Base-by-base conservation (phyloP, 2,888 invertebrate genomes). In the Cataglyphis rosenhaueri region DNA sequence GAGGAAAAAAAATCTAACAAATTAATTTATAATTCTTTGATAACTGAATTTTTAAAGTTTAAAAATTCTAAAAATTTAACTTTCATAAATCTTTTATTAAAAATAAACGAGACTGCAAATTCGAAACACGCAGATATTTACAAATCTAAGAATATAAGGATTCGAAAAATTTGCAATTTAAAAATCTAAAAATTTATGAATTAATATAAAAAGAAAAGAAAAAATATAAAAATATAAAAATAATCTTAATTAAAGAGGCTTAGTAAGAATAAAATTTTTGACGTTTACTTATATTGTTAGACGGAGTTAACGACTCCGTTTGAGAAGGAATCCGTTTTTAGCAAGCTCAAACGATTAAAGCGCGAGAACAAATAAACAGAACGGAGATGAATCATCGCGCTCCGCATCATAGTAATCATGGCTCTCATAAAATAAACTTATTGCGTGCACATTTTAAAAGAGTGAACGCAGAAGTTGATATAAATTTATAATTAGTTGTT, bases 331-430 rank as follows among this genome's bases (percentile, higher is more conserved):
- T 68, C 55, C 15, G 70, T 21, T 70, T 71, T 38, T 57, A 70
- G 75, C 70, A 32, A 75, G 57, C 32, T 44, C 41, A 41, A 73
- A 32, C 18, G 57, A 73, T 71, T 78, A 59, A 78, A 78, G 78
- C 57, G 29, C 57, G 18, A 78, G 59, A 57, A 44, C 15, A 78
- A 78, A 78, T 71, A 78, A 71, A 78, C 74, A 41, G 74, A 78
- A 32, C 12, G 44, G 1, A 71, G 74, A 71, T 18, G 74, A 78
- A 44, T 1, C 9, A 44, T 15, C 32, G 32, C 15, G 38, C n/a
- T 2, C 9, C 32, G 6, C 6, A 66, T 41, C 10, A 41, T 21
- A 48, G 35, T 55, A n/a, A 48, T 6, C 29, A 29, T 52, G 52
- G 48, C 35, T 35, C 29, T 10, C 21, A 41, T 55, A 71, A 32